A percentile compares a stretch with the other conserved stretches of the same genome.
Conservation (phyloP, 2,113 vertebrate genomes). For the Thalassarche chlororhynchos region DNA sequence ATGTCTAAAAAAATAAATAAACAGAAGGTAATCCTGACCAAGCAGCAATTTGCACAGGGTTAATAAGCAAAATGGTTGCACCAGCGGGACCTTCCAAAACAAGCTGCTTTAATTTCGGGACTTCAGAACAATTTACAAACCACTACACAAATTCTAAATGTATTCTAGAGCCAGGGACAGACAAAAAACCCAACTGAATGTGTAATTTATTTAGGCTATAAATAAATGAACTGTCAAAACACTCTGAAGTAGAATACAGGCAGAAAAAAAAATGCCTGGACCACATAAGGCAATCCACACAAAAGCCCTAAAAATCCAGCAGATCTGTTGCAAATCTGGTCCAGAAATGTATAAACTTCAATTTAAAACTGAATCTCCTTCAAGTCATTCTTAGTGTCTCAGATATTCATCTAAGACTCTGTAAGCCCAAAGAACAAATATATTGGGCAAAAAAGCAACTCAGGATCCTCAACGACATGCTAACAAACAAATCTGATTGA, state of each 20-base stretch:
- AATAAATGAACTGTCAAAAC: neutral
- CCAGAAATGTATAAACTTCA: neutral
- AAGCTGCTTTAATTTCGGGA: neutral
- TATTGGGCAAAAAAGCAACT: neutral
- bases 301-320: neutral
- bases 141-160: neutral
- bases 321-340: neutral
- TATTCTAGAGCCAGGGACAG: neutral
- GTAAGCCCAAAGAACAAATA: neutral
- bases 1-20: neutral
- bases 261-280: neutral
- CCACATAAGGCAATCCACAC: neutral
- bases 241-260: neutral
- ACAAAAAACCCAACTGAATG: neutral
- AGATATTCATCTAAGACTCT: neutral
- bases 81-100: neutral
- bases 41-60: neutral
- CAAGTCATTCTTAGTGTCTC: neutral
- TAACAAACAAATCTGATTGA: neutral
- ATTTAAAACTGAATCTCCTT: neutral
- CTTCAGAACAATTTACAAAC: neutral
- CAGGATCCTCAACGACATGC: neutral
- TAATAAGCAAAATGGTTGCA: neutral
- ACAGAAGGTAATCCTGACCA: neutral
- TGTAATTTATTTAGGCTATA: neutral